Evolutionary conservation across 1,140 invertebrate species (phyloP), one percentile per base, ranked within the genome.

Genomic region (Bombus waltoni): DNA sequence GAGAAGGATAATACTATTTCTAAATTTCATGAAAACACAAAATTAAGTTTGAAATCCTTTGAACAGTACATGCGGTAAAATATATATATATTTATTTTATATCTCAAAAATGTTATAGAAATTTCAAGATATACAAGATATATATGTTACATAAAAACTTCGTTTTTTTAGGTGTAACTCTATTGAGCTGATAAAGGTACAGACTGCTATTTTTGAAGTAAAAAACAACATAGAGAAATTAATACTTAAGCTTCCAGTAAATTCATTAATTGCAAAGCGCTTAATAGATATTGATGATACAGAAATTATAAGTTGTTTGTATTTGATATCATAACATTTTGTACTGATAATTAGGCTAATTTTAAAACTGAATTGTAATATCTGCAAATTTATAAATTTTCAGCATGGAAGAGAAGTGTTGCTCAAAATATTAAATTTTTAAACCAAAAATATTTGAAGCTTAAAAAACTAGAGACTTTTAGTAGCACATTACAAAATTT

Each of bases 361-460:
- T 47, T 42, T 22, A 59, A 40, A 38, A 71, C 35, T 32, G 38
- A 53, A 79, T 44, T 72, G 59, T 65, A 32, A 15, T 42, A 28
- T 32, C 18, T 57, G 40, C 28, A 32, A 62, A 70, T 76, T 74
- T 83, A 65, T 40, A 83, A n/a, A 62, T 62, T n/a, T 72, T 92
- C 57, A 94, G 93, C 93, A 74, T 94, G 93, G 93, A 85, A 80
- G 66, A 59, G 42, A 22, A 90, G 28, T 68, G 80, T 91, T 62
- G 22, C 70, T 3, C 71, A 88, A 1, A 87, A 40, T 42, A 35
- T 92, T 4, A 57, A 86, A 28, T 81, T 76, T 68, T n/a, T 92
- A 28, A 42, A 75, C 65, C 59, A 70, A 47, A 71, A 85, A 44
- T 85, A 85, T 65, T 6, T 59, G 13, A 22, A 77, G 6, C 75